Base-by-base conservation (phyloP, 2,113 vertebrate species). In the Peromyscus californicus region DNA sequence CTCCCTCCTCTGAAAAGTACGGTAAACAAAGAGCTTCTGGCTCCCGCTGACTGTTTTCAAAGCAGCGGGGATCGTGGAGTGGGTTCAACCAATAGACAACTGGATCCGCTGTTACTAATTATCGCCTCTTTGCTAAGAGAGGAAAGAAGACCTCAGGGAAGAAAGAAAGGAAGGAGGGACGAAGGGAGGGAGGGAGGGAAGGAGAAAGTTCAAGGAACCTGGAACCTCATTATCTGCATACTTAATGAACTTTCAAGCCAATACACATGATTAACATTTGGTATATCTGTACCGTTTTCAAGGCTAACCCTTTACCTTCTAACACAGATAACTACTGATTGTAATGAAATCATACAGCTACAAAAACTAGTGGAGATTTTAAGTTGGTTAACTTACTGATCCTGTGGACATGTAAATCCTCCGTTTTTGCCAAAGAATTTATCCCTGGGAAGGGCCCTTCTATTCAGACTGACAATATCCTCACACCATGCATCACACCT, bases 351-450 rank as follows among this genome's bases (percentile, higher is more conserved):
- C 29, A 63, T 65, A 72, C 87, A 86, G 61, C 57, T 88, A 59
- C 33, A 93, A 94, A 94, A 96, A n/a, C 19, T 87, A 85, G 11
- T 72, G 12, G 82, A 8, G 54, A 84, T 93, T 90, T 90, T 93
- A 96, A 19, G 7, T 19, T 7, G 3, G 69, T 54, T 82, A 67
- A 84, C 79, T 63, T 92, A 84, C 26, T 92, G 33, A 90, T 89
- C 85, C 59, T 82, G 87, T 72, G 22, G 61, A 75, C 61, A 92
- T 78, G 61, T 90, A 94, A 85, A 45, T 67, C 39, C 24, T 85
- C 13, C 59, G 86, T 42, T 87, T 67, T 87, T 87, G 45, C 31
- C 61, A 42, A 94, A 82, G 80, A 82, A 59, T 86, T 70, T 86
- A 79, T 74, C 54, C 51, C 2, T 45, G 54, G 59, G 78, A 51